phyloP scores from a whole-genome alignment of 1,140 invertebrate genomes.

The Scaptomyza hsui region DNA sequence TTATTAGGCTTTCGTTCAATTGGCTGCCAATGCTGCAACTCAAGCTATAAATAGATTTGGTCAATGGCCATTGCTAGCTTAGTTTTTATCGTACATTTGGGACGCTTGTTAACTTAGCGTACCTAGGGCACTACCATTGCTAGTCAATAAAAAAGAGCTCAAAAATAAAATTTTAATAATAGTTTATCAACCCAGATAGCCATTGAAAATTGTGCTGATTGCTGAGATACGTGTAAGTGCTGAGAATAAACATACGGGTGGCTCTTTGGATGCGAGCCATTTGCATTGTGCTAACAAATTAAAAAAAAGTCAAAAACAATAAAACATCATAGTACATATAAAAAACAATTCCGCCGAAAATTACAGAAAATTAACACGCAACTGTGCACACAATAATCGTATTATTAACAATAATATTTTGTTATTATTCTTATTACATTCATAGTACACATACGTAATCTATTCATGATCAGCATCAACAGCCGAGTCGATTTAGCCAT shows the following conservation, averaged over 20 bases:
- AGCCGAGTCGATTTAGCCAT: too few relatives aligned
- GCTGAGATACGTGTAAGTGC: not conserved
- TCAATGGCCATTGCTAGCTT: constrained; percentile 28
- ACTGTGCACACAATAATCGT: constrained; percentile 82
- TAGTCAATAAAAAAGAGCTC: constrained; percentile 8
- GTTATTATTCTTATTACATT: constrained; percentile 22
- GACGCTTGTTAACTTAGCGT: not conserved
- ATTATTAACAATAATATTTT: constrained; percentile 77
- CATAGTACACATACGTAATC: constrained; percentile 29
- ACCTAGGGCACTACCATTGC: not conserved
- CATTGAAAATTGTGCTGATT: constrained; percentile 9
- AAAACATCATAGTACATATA: constrained; percentile 17
- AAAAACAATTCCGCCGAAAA: constrained; percentile 49
- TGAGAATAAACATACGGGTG: constrained; percentile 13
- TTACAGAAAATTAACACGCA: constrained; percentile 82
- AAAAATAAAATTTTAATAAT: constrained; percentile 37
- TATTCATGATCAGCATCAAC: too few relatives aligned
- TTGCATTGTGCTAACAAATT: constrained; percentile 60
- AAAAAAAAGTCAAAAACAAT: constrained; percentile 40
- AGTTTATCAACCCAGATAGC: constrained; percentile 33
- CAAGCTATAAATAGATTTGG: constrained; percentile 52
- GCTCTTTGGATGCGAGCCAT: constrained; percentile 38
- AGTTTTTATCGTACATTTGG: constrained; percentile 17
- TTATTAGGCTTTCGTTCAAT: constrained; percentile 40
- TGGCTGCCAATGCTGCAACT: constrained; percentile 54